A percentile compares a stretch with the other conserved stretches of the same genome.
Conservation (phyloP, 2,113 vertebrate species). For the Indicator indicator region DNA sequence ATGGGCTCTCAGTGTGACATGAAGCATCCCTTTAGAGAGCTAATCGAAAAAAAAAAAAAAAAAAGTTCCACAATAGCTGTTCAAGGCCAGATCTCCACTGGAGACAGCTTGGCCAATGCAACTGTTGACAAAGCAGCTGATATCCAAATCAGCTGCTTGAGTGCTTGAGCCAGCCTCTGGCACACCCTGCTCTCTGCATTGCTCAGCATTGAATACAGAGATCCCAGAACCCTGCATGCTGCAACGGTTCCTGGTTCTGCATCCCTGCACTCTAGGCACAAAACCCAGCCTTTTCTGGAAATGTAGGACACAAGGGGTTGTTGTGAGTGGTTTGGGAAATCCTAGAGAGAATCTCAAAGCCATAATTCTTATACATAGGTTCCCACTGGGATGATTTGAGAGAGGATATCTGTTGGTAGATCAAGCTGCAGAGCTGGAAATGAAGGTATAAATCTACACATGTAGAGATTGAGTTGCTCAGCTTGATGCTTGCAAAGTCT, state of each 20-base stretch:
- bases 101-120: not conserved
- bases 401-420: not conserved
- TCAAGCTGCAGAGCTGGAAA: not conserved
- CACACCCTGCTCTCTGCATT: not conserved
- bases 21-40: constrained; percentile 31
- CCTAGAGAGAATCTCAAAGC: not conserved
- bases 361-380: not conserved
- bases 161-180: not conserved
- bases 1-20: not conserved
- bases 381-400: not conserved
- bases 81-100: constrained; percentile 3
- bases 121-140: constrained; percentile 30
- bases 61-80: not conserved
- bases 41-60: constrained; percentile 45
- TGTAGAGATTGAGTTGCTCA: not conserved
- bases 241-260: accelerated
- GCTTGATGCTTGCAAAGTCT: not conserved
- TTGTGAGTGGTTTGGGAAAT: not conserved
- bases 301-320: accelerated
- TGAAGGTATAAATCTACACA: not conserved
- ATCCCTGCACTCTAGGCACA: not conserved
- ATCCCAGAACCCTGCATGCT: not conserved
- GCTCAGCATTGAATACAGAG: not conserved
- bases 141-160: not conserved
- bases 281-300: not conserved